Conservation (phyloP, 1,140 invertebrate species). For the Acyrthosiphon pisum region DNA sequence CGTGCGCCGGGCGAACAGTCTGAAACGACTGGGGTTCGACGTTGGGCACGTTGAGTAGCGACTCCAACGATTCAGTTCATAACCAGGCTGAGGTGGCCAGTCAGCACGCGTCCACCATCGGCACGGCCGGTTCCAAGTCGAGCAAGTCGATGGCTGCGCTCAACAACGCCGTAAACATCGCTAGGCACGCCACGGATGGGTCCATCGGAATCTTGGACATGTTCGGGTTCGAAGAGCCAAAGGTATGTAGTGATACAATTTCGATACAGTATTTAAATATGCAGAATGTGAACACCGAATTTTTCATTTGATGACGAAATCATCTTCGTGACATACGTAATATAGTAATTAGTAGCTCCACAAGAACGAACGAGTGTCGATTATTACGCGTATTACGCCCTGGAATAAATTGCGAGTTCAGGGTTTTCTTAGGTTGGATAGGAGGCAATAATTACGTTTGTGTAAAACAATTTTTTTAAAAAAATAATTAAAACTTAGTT, state of each 20-base stretch:
- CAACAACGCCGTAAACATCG: constrained; percentile 83
- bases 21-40: constrained; percentile 86
- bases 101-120: constrained; percentile 86
- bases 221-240: constrained; percentile 94
- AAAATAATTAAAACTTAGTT: no score
- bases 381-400: no score
- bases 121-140: constrained; percentile 84
- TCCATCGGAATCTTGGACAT: constrained; percentile 95
- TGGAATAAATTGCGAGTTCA: no score
- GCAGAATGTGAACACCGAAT: no score
- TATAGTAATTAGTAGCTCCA: no score
- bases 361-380: no score
- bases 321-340: no score
- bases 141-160: constrained; percentile 81
- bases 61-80: constrained; percentile 90
- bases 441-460: no score
- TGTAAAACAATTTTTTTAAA: no score
- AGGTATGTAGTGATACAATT: constrained; percentile 64
- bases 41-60: constrained; percentile 87
- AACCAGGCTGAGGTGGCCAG: constrained; percentile 84
- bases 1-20: constrained; percentile 87
- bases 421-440: no score
- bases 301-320: no score
- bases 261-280: background rate
- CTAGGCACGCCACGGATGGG: constrained; percentile 90